These are phyloP conservation scores for Hydrotaea cyrtoneurina DNA, from an alignment of 2,888 invertebrate species.

Conservation along the genomic window DNA sequence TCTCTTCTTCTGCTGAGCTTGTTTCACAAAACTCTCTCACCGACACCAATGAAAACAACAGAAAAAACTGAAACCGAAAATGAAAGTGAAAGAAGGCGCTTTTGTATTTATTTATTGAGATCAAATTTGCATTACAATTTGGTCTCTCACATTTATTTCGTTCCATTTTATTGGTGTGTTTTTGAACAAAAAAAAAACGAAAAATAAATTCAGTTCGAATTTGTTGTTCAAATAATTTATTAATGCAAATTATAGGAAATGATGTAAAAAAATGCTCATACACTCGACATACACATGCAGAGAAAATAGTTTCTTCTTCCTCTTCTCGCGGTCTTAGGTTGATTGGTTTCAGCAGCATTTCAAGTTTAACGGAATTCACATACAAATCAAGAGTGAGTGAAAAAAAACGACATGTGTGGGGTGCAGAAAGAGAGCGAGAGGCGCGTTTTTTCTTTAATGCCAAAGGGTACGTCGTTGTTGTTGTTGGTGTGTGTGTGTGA, in stretches of 20 bases:
- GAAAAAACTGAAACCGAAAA: conserved; percentile 45
- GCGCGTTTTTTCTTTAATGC: conserved; percentile 57
- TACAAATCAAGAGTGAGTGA: neutral
- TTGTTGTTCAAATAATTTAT: conserved; percentile 39
- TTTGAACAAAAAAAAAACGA: neutral
- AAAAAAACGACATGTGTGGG: neutral
- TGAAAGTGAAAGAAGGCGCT: conserved; percentile 55
- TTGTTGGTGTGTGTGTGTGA: neutral
- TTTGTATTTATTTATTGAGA: conserved; percentile 35
- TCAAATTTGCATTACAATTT: conserved; percentile 55
- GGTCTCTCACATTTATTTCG: conserved; percentile 41
- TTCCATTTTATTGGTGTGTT: conserved; percentile 12
- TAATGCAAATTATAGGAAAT: conserved; percentile 57
- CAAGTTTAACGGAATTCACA: conserved; percentile 26
- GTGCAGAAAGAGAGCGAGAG: neutral
- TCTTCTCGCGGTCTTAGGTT: neutral
- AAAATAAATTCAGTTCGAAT: neutral
- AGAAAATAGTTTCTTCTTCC: neutral
- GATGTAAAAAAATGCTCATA: conserved; percentile 38
- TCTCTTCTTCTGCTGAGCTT: too few species aligned
- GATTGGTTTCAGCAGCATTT: neutral
- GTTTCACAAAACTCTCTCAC: neutral
- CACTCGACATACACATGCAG: neutral
- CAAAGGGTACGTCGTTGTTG: conserved; percentile 44
- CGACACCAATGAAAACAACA: neutral